Evolutionary conservation across 2,888 invertebrate genomes (phyloP), one percentile per base, ranked within the genome.

Genomic region (Ophioninae sp.): DNA sequence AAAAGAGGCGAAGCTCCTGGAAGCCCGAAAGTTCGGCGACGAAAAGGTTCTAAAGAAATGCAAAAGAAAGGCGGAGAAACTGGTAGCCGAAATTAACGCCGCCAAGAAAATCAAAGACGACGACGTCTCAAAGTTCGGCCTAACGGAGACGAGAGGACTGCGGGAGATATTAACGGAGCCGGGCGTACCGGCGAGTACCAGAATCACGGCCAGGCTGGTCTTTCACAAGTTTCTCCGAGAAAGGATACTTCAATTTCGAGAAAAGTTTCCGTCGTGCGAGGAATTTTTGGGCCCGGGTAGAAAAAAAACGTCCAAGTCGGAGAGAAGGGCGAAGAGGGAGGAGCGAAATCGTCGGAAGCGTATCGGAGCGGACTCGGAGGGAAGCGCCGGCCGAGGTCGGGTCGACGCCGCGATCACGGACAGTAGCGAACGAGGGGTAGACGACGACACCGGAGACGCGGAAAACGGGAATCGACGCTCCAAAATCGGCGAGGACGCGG

Each of bases 101-200:
- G 44, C 90, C 0, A 93, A 93, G 72, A 87, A 79, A n/a, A 80
- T 91, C 0, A 89, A 91, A 70, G 90, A 91, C 0, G 92, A 93
- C 70, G 91, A 91, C 2, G 87, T 92, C 44, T 87, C 91, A 0
- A 90, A 87, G 86, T 91, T 89, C 83, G 89, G 88, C 0, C 87
- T 93, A 5, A 77, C 73, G 5, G 88, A 89, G 80, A 83, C 69
- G 0, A 86, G 86, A 67, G 79, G 74, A 0, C 64, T 90, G n/a
- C 72, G 86, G 17, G 85, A 89, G 21, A 84, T 90, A 67, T 83
- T 90, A 39, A 81, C 85, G 10, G 87, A 91, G 81, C 17, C 68
- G n/a, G 79, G 69, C 0, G 78, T 86, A 0, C 83, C 88, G 59
- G 82, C 87, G 3, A 75, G 50, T 1, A 87, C 84, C 21, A 86